Evolutionary conservation across 2,888 invertebrate genomes (phyloP).

Genomic region (Diloba caeruleocephala): DNA sequence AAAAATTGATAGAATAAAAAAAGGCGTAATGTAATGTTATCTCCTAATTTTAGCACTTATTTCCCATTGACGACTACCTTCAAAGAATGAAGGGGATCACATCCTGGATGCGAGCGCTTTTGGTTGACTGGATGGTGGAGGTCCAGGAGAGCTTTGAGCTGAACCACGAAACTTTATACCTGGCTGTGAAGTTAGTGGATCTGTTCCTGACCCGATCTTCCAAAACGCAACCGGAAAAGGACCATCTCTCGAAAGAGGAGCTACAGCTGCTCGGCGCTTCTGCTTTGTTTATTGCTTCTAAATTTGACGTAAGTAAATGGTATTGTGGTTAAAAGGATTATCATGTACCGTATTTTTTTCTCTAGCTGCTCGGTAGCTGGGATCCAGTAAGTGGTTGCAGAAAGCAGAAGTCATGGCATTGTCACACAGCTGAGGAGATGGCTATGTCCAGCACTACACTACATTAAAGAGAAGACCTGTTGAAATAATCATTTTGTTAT

Average conservation of each 20-base stretch:
- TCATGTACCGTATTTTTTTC: no score
- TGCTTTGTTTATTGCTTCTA: constrained; percentile 97
- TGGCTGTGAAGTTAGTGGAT: constrained; percentile 98
- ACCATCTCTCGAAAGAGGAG: constrained; percentile 93
- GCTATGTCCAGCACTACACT: no score
- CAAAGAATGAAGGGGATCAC: constrained; percentile 93
- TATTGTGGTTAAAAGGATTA: background rate
- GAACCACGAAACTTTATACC: constrained; percentile 99
- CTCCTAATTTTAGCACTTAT: constrained; percentile 87
- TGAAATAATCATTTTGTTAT: no score
- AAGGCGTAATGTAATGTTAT: no score
- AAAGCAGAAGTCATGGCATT: no score
- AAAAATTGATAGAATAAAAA: no score
- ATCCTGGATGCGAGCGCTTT: constrained; percentile 96
- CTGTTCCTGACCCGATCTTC: constrained; percentile 91
- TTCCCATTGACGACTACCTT: constrained; percentile 95
- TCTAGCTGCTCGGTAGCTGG: no score
- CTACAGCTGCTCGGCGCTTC: constrained; percentile 98
- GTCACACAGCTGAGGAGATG: no score
- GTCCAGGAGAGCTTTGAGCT: constrained; percentile 99
- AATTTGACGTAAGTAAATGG: constrained; percentile 95
- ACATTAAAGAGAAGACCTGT: no score
- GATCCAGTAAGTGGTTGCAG: no score
- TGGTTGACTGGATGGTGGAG: constrained; percentile 99
- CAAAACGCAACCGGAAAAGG: constrained; percentile 68